Percentiles rank a stretch among this genome's conserved stretches.
These are phyloP conservation scores for Leucophenga maculata DNA, from an alignment of 2,888 invertebrate genomes.

Conservation along the genomic window DNA sequence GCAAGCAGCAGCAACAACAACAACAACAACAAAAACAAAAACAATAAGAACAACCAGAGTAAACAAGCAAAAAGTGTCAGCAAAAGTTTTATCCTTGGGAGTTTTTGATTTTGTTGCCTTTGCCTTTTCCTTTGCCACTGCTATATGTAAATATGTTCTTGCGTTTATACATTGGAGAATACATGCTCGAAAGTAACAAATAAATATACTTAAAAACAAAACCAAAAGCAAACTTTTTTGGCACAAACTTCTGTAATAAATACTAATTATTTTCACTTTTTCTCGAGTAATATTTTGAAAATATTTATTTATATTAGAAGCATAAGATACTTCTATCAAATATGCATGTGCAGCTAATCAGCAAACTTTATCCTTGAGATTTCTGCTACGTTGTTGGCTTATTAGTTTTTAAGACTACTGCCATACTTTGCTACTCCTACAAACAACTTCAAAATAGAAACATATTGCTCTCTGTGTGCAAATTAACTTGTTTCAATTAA, in stretches of 20 bases:
- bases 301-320: no score
- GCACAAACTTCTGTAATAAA: slow-evolving; percentile 18
- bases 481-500: slow-evolving; percentile 72
- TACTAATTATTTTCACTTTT: slow-evolving; percentile 15
- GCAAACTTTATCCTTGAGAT: slow-evolving; percentile 56
- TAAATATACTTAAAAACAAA: no score
- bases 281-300: background rate
- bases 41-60: no score
- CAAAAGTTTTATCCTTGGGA: slow-evolving; percentile 21
- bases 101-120: slow-evolving; percentile 1
- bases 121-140: no score
- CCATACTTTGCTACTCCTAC: no score
- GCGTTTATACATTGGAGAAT: no score
- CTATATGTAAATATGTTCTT: no score
- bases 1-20: no score
- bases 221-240: no score
- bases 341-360: slow-evolving; percentile 38
- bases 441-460: no score
- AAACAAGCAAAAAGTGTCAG: slow-evolving; percentile 40
- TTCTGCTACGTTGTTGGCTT: slow-evolving; percentile 37
- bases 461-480: slow-evolving; percentile 58
- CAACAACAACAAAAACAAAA: no score
- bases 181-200: no score
- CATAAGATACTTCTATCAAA: background rate
- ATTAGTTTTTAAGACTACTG: slow-evolving; percentile 18